Base-by-base conservation (phyloP, 2,888 invertebrate species). In the Scaptodrosophila latifasciaeformis region DNA sequence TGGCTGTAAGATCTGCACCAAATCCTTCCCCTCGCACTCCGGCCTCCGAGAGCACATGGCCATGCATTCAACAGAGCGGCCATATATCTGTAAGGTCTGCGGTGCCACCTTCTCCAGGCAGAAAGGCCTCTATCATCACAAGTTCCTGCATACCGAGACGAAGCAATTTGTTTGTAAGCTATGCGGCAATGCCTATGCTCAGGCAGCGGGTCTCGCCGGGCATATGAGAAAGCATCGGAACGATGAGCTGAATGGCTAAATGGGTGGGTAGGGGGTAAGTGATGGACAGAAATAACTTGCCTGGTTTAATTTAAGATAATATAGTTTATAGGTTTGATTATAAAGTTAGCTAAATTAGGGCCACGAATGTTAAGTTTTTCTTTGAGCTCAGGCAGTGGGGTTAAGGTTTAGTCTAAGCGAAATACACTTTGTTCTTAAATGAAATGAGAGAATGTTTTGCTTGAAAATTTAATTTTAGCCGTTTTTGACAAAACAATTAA, bases 151-250 rank as follows among this genome's bases (percentile, higher is more conserved):
- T 52, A 60, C 78, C 7, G 78, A 62, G 3, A 64, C 72, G 1
- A 84, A 84, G 34, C 76, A 84, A 43, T 77, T 87, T 78, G 71
- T 86, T 62, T 76, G 79, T 54, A 81, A 82, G 52, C 66, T 83
- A 2, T 84, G 84, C 31, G 80, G 75, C 0, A 81, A 82, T 49
- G 81, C 81, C 1, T 84, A 82, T 55, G 80, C 82, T 1, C 84
- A 84, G 64, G 74, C 77, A 27, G 84, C 84, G 10, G 87, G 86
- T 2, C 57, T 84, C 10, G 82, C 85, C 5, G 84, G 82, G 10
- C 84, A 84, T 39, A 84, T 85, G 85, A 81, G 84, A 9, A 79
- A 82, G 55, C 84, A 84, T 37, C 77, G 72, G 24, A 79, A 68
- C 29, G 62, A 76, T 12, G 70, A 72, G 52, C 58, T 72, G 0